Conservation (phyloP, 2,113 vertebrate species). For the Chionodraco myersi region DNA sequence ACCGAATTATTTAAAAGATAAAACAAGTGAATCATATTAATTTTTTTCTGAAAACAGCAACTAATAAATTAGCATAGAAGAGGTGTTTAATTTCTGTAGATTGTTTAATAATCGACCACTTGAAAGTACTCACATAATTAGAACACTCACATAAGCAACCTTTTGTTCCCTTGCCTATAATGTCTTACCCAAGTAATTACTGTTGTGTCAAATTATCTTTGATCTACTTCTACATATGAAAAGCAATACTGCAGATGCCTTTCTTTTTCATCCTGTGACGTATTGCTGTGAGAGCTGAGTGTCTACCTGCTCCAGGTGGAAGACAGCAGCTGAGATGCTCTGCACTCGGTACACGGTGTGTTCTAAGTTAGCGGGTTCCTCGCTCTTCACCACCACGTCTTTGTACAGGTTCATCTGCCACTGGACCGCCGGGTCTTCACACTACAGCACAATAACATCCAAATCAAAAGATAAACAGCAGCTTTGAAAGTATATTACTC, state of each 20-base stretch:
- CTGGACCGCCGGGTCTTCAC: conserved; percentile 95
- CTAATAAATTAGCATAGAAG: not conserved
- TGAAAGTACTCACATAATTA: too few species aligned
- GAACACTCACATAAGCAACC: too few species aligned
- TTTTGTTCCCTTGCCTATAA: not conserved
- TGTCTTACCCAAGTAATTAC: not conserved
- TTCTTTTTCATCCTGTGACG: not conserved
- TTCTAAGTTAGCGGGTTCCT: conserved; percentile 85
- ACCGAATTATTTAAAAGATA: not conserved
- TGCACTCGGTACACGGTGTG: conserved; percentile 91
- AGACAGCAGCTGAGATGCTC: conserved; percentile 95
- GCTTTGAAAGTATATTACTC: not conserved
- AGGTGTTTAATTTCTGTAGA: too few species aligned
- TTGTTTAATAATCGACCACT: too few species aligned
- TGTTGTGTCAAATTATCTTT: not conserved
- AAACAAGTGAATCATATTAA: not conserved
- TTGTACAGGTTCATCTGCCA: conserved; percentile 98
- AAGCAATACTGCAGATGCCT: not conserved
- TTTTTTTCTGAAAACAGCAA: not conserved
- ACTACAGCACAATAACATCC: conserved; percentile 76
- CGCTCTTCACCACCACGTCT: conserved; percentile 89
- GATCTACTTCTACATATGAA: not conserved
- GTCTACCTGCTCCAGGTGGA: conserved; percentile 90
- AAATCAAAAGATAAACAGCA: not conserved
- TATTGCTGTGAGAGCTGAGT: not conserved